These are phyloP conservation scores for Thera britannica DNA, from an alignment of 2,888 invertebrate genomes.

Conservation along the genomic window DNA sequence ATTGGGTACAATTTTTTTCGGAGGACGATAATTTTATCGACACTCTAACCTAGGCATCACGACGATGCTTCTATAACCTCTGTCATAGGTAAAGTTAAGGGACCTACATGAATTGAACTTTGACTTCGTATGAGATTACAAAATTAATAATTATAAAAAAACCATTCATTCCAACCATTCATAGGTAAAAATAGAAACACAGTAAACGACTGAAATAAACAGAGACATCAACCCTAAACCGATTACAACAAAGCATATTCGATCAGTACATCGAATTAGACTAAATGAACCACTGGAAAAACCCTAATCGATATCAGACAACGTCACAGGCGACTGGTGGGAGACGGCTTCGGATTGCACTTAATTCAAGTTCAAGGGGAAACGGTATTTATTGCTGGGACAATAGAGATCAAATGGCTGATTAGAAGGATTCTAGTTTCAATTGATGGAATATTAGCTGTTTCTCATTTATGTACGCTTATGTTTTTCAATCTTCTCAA, in stretches of 20 bases:
- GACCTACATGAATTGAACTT: too few relatives aligned
- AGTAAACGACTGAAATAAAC: too few relatives aligned
- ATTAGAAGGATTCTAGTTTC: background rate
- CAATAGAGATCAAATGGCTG: slow-evolving; percentile 15
- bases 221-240: background rate
- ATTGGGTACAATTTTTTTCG: slow-evolving; percentile 4
- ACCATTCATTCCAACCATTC: too few relatives aligned
- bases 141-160: too few relatives aligned
- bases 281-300: slow-evolving; percentile 12
- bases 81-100: too few relatives aligned
- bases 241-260: slow-evolving; percentile 1
- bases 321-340: slow-evolving; percentile 1
- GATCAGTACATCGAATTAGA: slow-evolving; percentile 11
- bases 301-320: slow-evolving; percentile 11
- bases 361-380: slow-evolving; percentile 15
- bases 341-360: slow-evolving; percentile 1
- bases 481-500: too few relatives aligned
- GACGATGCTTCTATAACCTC: background rate
- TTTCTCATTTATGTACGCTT: background rate
- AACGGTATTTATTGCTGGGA: slow-evolving; percentile 2
- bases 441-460: background rate
- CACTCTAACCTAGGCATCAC: slow-evolving; percentile 10
- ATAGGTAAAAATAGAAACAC: too few relatives aligned
- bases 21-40: slow-evolving; percentile 15
- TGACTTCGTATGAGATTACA: too few relatives aligned